Evolutionary conservation across 2,797 vertebrate species (phyloP), one percentile per base, ranked within the genome.

Genomic region (Artibeus jamaicensis): DNA sequence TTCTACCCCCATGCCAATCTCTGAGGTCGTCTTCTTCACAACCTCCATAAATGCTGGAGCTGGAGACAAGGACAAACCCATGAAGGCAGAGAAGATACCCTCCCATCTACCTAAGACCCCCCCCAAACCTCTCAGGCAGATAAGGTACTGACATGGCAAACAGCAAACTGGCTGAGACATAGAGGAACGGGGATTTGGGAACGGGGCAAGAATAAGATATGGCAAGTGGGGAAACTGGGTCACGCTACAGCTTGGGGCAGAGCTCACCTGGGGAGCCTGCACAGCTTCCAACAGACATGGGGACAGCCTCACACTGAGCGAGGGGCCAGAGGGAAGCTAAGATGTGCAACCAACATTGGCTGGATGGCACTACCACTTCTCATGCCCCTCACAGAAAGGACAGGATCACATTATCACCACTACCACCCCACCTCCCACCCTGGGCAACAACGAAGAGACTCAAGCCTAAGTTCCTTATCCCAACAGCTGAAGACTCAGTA

Each of bases 181-280:
- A 89, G 68, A 83, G 29, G 26, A 82, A 65, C 62, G 18, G 62
- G 91, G 93, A 97, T 97, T 97, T 96, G 90, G 55, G 92, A 76
- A 96, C 94, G 59, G 94, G 88, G 94, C 93, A 94, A 97, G 97
- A 98, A 46, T 97, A 97, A 97, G 98, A 98, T 98, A 98, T 98
- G 98, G 97, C 89, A 94, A 89, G 94, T 96, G 94, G 97, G 96
- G 97, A 98, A 98, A 98, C 96, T 98, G 98, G 98, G 98, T 98
- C 98, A 99, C 1, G 37, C 94, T 98, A 98, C 97, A 98, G 97
- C 98, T 97, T 94, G 96, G 97, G 98, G 97, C 98, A 97, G 93
- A 98, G 97, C 98, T 97, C 97, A 97, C 93, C 97, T 95, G 94
- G 97, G 97, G 96, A 92, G 93, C 77, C 74, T 19, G 22, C 48